phyloP scores from a whole-genome alignment of 2,888 invertebrate species.

The Caenorhabditis imperialis region DNA sequence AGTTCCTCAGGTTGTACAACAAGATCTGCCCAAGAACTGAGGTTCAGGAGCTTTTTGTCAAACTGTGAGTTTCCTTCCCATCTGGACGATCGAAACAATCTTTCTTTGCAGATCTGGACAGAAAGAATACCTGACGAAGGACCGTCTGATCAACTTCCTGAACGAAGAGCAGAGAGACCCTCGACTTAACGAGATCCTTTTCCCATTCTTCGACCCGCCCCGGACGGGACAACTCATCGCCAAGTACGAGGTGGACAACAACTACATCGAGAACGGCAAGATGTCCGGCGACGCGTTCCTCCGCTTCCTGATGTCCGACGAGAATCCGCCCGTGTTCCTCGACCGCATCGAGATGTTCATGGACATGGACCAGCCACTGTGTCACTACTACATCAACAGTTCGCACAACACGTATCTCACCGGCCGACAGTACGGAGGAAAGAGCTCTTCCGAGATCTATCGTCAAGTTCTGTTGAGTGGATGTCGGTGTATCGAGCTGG shows the following conservation, averaged over 20 bases:
- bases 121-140: slow-evolving; percentile 76
- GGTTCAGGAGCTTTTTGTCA: slow-evolving; percentile 93
- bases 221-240: slow-evolving; percentile 92
- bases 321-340: slow-evolving; percentile 98
- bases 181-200: slow-evolving; percentile 96
- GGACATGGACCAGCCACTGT: slow-evolving; percentile 98
- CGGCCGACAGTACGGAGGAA: slow-evolving; percentile 97
- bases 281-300: slow-evolving; percentile 90
- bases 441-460: slow-evolving; percentile 97
- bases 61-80: slow-evolving; percentile 63
- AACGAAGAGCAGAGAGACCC: slow-evolving; percentile 93
- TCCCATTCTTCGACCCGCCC: slow-evolving; percentile 95
- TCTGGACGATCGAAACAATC: too few species aligned
- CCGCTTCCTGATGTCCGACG: slow-evolving; percentile 98
- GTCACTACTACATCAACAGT: slow-evolving; percentile 96
- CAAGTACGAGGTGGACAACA: slow-evolving; percentile 83
- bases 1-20: slow-evolving; percentile 97
- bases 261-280: slow-evolving; percentile 75
- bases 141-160: slow-evolving; percentile 73
- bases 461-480: slow-evolving; percentile 88
- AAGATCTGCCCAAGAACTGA: slow-evolving; percentile 99
- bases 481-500: slow-evolving; percentile 84
- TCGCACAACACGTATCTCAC: slow-evolving; percentile 95
- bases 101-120: slow-evolving; percentile 74
- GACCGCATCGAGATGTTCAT: slow-evolving; percentile 84